Base-by-base conservation (phyloP, 2,888 invertebrate species). In the Tinea trinotella region DNA sequence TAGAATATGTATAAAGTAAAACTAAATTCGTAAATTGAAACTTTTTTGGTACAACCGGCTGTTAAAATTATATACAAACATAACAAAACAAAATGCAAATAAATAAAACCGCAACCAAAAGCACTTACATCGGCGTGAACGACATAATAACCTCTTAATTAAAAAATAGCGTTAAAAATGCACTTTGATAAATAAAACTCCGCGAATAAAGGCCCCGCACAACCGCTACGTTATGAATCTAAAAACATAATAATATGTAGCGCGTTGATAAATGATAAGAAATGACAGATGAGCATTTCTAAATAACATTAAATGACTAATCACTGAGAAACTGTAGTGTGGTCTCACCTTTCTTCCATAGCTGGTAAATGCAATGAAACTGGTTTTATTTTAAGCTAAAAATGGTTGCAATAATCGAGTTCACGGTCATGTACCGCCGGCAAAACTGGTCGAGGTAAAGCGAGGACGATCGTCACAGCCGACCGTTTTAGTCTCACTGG, bases 101-200 rank as follows among this genome's bases (percentile, higher is more conserved):
- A 58, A 55, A 52, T 55, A 54, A 57, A 19, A 3, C 46, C 46
- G 19, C 46, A 46, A 46, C 46, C 62, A 60, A 70, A 71, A 71
- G 71, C 59, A 84, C 82, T 85, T 85, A 84, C 83, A 83, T 75
- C 35, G 83, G 63, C 74, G 75, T 82, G 76, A 85, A 84, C 64
- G 84, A 75, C 83, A 83, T 85, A 67, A 60, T 67, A 67, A 44
- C 67, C 60, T 64, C 62, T 58, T 65, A 66, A 61, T 24, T 52
- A 15, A 15, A 36, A 24, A 12, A 35, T 35, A 40, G 40, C 40
- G 15, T 15, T 15, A 40, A 40, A 40, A 40, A 40, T 15, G 15
- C 40, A 40, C 40, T 40, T 40, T 40, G 9, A n/a, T 30, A 10
- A 30, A 10, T 4, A 13, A 12, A 40, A 40, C 13, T 6, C 40